Percentiles rank a stretch among this genome's conserved stretches.
Evolutionary conservation across 2,113 vertebrate species (phyloP).

Genomic region (Crypturellus undulatus): DNA sequence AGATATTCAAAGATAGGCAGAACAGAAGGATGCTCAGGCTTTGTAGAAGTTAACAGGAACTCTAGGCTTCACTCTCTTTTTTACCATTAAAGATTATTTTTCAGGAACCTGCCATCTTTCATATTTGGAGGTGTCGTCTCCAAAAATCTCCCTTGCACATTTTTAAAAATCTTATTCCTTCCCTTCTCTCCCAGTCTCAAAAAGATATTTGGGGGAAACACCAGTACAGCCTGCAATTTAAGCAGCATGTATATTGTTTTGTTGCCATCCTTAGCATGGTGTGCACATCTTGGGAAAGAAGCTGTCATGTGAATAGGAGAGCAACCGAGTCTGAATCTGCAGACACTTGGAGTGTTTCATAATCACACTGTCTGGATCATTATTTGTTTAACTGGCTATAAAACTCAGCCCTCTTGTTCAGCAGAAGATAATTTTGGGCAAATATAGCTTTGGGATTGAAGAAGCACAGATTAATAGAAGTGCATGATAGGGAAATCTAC

Average conservation of each 20-base stretch:
- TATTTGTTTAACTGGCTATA: not conserved
- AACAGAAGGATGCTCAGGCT: not conserved
- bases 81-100: not conserved
- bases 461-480: not conserved
- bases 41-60: not conserved
- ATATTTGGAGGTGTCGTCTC: not conserved
- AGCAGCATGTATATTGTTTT: not conserved
- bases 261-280: not conserved
- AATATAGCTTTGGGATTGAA: not conserved
- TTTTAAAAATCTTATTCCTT: not conserved
- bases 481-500: not conserved
- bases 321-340: not conserved
- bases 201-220: too few species aligned
- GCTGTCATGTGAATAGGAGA: not conserved
- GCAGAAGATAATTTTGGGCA: not conserved
- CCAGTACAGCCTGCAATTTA: not conserved
- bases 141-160: not conserved
- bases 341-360: not conserved
- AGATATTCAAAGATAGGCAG: not conserved
- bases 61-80: not conserved
- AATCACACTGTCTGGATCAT: not conserved
- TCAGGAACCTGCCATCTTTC: not conserved
- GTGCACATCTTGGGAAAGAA: not conserved
- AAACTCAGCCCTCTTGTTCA: not conserved
- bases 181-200: accelerated